Evolutionary conservation across 2,888 invertebrate species (phyloP), one percentile per base, ranked within the genome.

Genomic region (Synanthedon tipuliformis): DNA sequence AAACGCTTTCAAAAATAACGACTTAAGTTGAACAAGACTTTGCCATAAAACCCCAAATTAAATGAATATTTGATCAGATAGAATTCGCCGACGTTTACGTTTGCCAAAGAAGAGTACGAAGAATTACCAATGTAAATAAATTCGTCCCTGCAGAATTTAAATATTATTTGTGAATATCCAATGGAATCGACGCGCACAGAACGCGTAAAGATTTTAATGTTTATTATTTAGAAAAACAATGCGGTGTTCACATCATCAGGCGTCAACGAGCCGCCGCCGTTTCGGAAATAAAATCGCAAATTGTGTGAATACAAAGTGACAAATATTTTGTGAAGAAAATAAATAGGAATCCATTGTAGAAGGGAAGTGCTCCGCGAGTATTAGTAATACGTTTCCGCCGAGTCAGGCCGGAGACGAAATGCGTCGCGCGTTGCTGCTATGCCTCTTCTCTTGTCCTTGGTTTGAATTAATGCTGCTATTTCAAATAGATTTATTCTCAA

Each of bases 381-480:
- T 41, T 50, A 34, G 34, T 34, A 34, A 54, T 55, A 53, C 52
- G 48, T 52, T 51, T 53, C 53, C 23, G 52, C 51, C 51, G 50
- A 45, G 13, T 23, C 23, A 23, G 23, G 23, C 23, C 23, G 23
- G 23, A 23, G 23, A 23, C 23, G 23, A 23, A 23, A 40, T 18
- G 50, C 40, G 27, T 23, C 48, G 27, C 50, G 23, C 48, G 50
- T 53, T 48, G 45, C 58, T 49, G 16, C 18, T 18, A 13, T 11
- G 4, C 49, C 10, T 18, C 18, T 69, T 68, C 10, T 18, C 18
- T 69, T 68, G 69, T 65, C 72, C 61, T 59, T 64, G 62, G 67
- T 50, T 67, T 49, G 12, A 23, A 49, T 49, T 48, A 64, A 64
- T 65, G 59, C 61, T 56, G 56, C 55, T 55, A 62, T 64, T 64